Evolutionary conservation across 2,888 invertebrate species (phyloP).

Genomic region (Dynastes hyllus): DNA sequence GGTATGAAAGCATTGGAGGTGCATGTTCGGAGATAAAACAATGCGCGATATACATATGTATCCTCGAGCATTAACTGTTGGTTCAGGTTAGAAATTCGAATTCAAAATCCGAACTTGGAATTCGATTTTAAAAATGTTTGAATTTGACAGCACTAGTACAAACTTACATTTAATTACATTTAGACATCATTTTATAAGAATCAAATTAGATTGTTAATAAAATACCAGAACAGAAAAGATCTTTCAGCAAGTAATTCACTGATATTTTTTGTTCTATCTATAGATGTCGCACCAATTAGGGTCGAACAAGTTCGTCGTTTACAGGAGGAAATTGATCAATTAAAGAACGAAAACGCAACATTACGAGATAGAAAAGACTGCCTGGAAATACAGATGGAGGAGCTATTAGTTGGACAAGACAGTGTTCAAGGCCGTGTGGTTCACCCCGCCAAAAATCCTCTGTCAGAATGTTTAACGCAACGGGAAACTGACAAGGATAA

Average conservation of each 20-base stretch:
- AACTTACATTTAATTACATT: no score
- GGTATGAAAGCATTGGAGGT: no score
- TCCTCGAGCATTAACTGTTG: no score
- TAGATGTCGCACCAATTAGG: slow-evolving; percentile 66
- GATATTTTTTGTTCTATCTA: slow-evolving; percentile 41
- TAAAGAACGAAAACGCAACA: slow-evolving; percentile 71
- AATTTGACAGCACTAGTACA: no score
- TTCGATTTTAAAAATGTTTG: no score
- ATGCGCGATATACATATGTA: no score
- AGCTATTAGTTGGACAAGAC: slow-evolving; percentile 68
- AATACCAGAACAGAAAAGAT: no score
- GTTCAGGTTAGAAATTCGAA: no score
- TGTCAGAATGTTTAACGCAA: slow-evolving; percentile 79
- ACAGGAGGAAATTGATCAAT: slow-evolving; percentile 76
- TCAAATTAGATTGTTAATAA: no score
- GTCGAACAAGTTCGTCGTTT: slow-evolving; percentile 74
- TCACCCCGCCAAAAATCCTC: slow-evolving; percentile 84
- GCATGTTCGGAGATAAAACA: no score
- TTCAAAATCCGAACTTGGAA: no score
- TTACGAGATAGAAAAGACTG: slow-evolving; percentile 75
- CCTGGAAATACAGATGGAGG: slow-evolving; percentile 80
- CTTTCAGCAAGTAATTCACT: neutral
- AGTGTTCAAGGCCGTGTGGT: slow-evolving; percentile 71
- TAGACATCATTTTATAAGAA: no score
- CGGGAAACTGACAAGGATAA: slow-evolving; percentile 80